phyloP scores from a whole-genome alignment of 2,797 vertebrate species.

The Anolis apletophallus region DNA sequence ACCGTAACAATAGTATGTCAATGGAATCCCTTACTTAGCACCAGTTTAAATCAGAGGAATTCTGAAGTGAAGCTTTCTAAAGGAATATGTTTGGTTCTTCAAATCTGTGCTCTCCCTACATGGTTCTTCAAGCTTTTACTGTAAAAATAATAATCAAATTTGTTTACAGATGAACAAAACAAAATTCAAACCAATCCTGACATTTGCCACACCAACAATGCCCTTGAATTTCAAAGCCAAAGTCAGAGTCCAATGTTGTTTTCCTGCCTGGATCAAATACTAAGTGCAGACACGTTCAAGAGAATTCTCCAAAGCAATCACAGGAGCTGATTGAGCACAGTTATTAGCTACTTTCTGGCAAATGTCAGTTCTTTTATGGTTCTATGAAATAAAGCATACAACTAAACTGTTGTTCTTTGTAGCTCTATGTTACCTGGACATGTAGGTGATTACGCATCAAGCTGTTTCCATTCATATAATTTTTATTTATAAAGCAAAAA shows the following conservation, averaged over 20 bases:
- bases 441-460: constrained; percentile 63
- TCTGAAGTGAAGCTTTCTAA: constrained; percentile 36
- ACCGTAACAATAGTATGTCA: background rate
- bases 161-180: constrained; percentile 5
- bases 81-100: fast-evolving
- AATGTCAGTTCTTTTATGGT: constrained; percentile 64
- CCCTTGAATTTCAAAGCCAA: constrained; percentile 39
- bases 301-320: constrained; percentile 28
- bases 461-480: constrained; percentile 48
- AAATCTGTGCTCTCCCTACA: constrained; percentile 29
- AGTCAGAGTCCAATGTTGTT: constrained; percentile 22
- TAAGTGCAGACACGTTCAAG: constrained; percentile 21
- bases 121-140: constrained; percentile 26
- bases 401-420: constrained; percentile 58
- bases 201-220: constrained; percentile 26
- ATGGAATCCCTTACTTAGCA: background rate
- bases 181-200: constrained; percentile 21
- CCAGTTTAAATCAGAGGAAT: background rate
- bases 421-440: constrained; percentile 54
- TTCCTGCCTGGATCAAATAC: constrained; percentile 45
- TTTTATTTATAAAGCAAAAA: constrained; percentile 57
- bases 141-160: constrained; percentile 50
- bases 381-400: constrained; percentile 63
- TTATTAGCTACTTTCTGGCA: constrained; percentile 58
- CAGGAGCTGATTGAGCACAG: constrained; percentile 51